Conservation (phyloP, 2,113 vertebrate genomes). For the Pterophyllum scalare region DNA sequence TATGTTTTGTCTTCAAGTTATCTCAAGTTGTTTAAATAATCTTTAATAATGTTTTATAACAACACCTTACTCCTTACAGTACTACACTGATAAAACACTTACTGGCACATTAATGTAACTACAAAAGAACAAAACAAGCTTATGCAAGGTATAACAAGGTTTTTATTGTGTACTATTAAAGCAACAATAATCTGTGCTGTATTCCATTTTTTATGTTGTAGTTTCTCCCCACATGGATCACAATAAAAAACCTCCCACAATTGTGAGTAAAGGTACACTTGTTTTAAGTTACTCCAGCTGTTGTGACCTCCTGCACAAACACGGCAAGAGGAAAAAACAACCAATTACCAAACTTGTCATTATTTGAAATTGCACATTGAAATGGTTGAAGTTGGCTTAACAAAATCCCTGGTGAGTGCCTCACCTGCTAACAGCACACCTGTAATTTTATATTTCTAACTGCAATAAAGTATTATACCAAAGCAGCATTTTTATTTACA, state of each 20-base stretch:
- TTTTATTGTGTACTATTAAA: background rate
- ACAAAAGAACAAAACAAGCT: background rate
- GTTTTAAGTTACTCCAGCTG: constrained; percentile 1
- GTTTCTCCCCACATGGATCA: background rate
- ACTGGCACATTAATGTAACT: background rate
- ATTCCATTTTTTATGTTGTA: background rate
- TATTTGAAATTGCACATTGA: background rate
- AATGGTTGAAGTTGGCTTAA: background rate
- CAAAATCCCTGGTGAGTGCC: background rate
- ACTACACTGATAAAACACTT: background rate
- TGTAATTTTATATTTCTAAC: background rate
- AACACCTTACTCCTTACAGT: background rate
- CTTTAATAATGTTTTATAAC: background rate
- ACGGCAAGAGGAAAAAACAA: background rate
- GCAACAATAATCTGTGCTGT: background rate
- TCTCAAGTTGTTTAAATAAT: background rate
- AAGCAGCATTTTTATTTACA: background rate
- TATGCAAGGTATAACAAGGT: background rate
- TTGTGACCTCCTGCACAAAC: background rate
- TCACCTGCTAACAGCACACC: background rate
- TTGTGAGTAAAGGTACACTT: background rate
- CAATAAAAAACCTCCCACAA: background rate
- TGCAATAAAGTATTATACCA: background rate
- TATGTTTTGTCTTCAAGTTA: background rate
- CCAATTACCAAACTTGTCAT: background rate